These are phyloP conservation scores for Drosophila nebulosa DNA, from an alignment of 1,140 invertebrate species.

Conservation along the genomic window DNA sequence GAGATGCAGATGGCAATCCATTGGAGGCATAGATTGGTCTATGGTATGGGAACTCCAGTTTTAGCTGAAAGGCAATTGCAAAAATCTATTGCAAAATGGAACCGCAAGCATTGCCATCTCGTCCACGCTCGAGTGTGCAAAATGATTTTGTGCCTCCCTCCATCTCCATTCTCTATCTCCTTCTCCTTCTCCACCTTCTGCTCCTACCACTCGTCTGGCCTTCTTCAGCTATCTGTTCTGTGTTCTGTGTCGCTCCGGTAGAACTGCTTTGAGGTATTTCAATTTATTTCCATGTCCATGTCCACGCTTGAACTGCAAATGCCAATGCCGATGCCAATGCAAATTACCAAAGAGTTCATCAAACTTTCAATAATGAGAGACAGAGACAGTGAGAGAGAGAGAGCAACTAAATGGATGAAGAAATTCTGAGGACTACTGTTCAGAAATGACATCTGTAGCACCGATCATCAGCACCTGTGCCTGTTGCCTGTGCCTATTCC, in stretches of 20 bases:
- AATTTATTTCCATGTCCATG: conserved; percentile 44
- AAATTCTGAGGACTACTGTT: conserved; percentile 23
- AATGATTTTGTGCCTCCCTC: conserved; percentile 46
- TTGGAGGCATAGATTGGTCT: background rate
- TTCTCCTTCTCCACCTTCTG: background rate
- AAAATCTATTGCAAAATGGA: conserved; percentile 54
- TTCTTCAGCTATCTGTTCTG: background rate
- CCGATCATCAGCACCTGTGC: background rate
- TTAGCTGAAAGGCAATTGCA: background rate
- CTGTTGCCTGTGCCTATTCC: background rate
- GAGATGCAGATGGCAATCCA: background rate
- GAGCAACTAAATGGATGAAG: background rate
- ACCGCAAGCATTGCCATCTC: conserved; percentile 44
- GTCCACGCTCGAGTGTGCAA: conserved; percentile 62
- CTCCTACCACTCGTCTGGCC: too few species aligned
- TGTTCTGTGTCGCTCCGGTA: background rate
- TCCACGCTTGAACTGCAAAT: conserved; percentile 16
- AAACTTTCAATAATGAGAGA: conserved; percentile 30
- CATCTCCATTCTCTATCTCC: background rate
- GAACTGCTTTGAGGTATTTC: conserved; percentile 30
- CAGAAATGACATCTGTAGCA: conserved; percentile 14
- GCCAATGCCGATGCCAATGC: conserved; percentile 38
- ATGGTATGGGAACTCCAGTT: background rate
- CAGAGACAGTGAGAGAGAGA: background rate
- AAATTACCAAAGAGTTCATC: conserved; percentile 58